A percentile compares a stretch with the other conserved stretches of the same genome.
Evolutionary conservation across 2,888 invertebrate genomes (phyloP).

Genomic region (Tinea semifulvella): DNA sequence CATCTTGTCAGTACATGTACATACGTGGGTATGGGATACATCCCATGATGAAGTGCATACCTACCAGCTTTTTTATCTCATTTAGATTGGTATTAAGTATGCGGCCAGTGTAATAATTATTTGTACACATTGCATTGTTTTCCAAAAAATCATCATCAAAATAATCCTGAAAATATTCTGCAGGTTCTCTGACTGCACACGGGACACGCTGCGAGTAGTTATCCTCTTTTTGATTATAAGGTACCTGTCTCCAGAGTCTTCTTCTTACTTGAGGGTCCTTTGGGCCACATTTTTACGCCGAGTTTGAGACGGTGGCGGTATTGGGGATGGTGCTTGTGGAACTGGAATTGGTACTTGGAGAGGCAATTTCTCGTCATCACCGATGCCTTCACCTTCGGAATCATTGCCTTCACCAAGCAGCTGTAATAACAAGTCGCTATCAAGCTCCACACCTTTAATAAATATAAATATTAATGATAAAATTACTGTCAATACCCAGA

Average conservation of each 20-base stretch:
- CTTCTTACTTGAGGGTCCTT: background rate
- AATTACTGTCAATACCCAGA: background rate
- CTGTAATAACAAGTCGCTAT: background rate
- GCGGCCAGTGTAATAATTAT: constrained; percentile 15
- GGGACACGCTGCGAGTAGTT: background rate
- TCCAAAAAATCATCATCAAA: constrained; percentile 16
- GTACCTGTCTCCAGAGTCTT: constrained; percentile 7
- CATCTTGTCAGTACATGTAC: constrained; percentile 15
- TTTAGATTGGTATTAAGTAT: constrained; percentile 14
- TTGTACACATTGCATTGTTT: constrained; percentile 14
- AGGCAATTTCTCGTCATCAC: background rate
- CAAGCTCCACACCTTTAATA: background rate
- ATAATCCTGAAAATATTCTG: constrained; percentile 16
- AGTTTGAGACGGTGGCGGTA: background rate
- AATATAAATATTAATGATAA: background rate
- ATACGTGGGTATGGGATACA: constrained; percentile 16
- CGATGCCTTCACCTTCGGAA: background rate
- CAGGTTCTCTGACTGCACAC: constrained; percentile 5
- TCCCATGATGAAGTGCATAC: constrained; percentile 11
- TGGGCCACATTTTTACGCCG: background rate
- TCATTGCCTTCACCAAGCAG: background rate
- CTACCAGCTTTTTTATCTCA: constrained; percentile 16
- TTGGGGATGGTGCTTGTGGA: background rate
- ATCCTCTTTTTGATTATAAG: background rate
- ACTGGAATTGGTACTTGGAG: background rate